Conservation (phyloP, 92 coral and sea anemone genomes). For the Pocillopora meandrina region DNA sequence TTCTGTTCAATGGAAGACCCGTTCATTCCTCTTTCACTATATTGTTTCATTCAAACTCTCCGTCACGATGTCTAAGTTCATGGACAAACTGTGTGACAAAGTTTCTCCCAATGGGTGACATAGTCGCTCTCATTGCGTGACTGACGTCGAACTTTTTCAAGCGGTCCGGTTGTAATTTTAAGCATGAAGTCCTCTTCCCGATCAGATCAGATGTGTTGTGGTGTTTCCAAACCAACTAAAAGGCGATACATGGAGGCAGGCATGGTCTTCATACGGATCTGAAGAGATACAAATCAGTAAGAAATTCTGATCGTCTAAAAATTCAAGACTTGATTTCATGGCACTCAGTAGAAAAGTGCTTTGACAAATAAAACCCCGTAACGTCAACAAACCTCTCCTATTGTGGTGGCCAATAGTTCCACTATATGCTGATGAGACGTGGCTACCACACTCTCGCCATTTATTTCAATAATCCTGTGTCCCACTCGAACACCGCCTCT, state of each 20-base stretch:
- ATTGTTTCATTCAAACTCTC: neutral
- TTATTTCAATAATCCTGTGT: conserved; percentile 95
- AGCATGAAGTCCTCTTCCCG: neutral
- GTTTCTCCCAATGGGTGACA: conserved; percentile 3
- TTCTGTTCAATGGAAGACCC: neutral
- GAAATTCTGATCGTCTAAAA: neutral
- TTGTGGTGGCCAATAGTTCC: conserved; percentile 86
- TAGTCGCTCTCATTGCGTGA: neutral
- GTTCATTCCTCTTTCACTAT: neutral
- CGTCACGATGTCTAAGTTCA: neutral
- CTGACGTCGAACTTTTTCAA: neutral
- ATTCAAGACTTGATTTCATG: too few relatives aligned
- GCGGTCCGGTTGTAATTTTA: neutral
- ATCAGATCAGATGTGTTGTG: conserved; percentile 79
- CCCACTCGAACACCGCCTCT: conserved; percentile 99
- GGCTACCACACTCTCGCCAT: conserved; percentile 97
- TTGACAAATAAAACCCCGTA: neutral
- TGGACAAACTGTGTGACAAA: neutral
- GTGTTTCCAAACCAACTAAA: conserved; percentile 90
- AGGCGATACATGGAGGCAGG: conserved; percentile 98
- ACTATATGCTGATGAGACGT: conserved; percentile 97
- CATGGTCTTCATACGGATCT: conserved; percentile 99
- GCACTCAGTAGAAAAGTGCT: too few relatives aligned
- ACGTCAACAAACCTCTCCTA: conserved; percentile 88
- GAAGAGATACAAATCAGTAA: neutral